A percentile compares a stretch with the other conserved stretches of the same genome.
Evolutionary conservation across 1,140 invertebrate genomes (phyloP).

Genomic region (Pseudomyrmex pallidus): DNA sequence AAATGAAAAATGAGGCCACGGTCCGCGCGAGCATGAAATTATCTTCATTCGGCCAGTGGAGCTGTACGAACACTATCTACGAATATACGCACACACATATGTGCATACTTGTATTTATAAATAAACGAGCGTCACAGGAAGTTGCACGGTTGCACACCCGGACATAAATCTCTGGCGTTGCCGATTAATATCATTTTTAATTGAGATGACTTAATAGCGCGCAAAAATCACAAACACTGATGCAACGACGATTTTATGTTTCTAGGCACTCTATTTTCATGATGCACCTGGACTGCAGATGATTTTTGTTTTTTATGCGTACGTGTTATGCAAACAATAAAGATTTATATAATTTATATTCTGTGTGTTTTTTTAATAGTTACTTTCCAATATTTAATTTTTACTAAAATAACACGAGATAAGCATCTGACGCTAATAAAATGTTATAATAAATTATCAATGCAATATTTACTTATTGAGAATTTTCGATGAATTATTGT

Average conservation of each 20-base stretch:
- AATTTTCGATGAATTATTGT: background rate
- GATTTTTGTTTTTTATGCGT: background rate
- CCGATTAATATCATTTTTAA: slow-evolving; percentile 38
- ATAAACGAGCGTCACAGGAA: background rate
- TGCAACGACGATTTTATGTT: background rate
- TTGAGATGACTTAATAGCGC: slow-evolving; percentile 22
- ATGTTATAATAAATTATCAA: background rate
- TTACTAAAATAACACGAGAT: background rate
- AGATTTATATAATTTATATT: background rate
- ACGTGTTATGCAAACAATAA: background rate
- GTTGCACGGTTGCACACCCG: slow-evolving; percentile 34
- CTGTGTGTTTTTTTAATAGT: too few relatives aligned
- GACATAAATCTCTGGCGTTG: slow-evolving; percentile 56
- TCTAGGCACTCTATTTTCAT: background rate
- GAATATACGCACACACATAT: too few relatives aligned
- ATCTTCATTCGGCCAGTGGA: slow-evolving; percentile 44
- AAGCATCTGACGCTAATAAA: too few relatives aligned
- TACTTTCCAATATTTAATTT: background rate
- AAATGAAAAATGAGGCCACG: slow-evolving; percentile 66
- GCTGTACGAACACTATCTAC: too few relatives aligned
- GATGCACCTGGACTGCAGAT: background rate
- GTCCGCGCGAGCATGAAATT: slow-evolving; percentile 59
- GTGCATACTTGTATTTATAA: background rate
- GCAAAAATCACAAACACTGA: background rate
- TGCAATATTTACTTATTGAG: background rate